phyloP scores from a whole-genome alignment of 2,797 vertebrate species.

The Enteromius unitaeniatus region DNA sequence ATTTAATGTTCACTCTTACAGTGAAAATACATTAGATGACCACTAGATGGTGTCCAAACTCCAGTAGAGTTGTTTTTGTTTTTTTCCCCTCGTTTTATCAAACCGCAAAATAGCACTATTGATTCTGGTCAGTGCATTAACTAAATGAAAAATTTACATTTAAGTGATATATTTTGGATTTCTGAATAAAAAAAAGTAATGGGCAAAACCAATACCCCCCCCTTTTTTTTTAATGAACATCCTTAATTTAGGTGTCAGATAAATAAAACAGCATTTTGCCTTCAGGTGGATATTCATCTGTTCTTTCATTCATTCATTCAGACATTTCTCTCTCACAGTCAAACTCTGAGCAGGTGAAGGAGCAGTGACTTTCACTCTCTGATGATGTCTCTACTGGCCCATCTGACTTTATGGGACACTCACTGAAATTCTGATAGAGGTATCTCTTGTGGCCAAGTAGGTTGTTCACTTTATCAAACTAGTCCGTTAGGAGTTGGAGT shows the following conservation, averaged over 20 bases:
- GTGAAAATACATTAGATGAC: background rate
- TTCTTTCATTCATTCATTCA: too few species aligned
- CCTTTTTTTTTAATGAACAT: background rate
- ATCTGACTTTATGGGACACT: background rate
- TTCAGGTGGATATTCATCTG: conserved; percentile 45
- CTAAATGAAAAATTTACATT: background rate
- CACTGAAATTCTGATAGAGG: conserved; percentile 13
- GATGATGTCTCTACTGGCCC: conserved; percentile 59
- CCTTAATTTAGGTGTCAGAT: background rate
- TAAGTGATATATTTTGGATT: background rate
- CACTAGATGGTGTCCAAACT: background rate
- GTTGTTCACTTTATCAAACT: conserved; percentile 64
- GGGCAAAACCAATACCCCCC: background rate
- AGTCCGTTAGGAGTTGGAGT: too few species aligned
- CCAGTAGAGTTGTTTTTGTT: background rate
- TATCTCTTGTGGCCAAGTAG: conserved; percentile 43
- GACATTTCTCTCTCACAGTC: conserved; percentile 63
- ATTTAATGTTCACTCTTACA: background rate
- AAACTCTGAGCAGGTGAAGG: conserved; percentile 69
- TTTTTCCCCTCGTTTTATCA: background rate
- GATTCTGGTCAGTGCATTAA: background rate
- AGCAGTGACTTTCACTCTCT: conserved; percentile 71
- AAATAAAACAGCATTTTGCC: background rate
- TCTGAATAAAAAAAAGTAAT: background rate
- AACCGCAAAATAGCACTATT: background rate